Evolutionary conservation across 2,113 vertebrate species (phyloP), one percentile per base, ranked within the genome.

Genomic region (Gambusia affinis): DNA sequence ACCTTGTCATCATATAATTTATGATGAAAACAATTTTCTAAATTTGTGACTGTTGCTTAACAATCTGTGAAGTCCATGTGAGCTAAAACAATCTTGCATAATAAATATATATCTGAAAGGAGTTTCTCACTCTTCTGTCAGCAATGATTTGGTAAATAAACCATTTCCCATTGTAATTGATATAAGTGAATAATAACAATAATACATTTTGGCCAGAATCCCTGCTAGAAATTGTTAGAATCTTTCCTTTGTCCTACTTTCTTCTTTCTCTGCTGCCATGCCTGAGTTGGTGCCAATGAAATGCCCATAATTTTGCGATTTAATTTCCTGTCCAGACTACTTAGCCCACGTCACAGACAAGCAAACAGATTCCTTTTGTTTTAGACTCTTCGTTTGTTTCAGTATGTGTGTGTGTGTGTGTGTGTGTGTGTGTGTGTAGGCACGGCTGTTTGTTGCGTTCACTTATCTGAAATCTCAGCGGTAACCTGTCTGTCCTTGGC

Each of bases 261-360:
- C 19, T 8, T 60, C 42, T 78, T 90, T 87, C 76, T 89, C 82
- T 86, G 83, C 64, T 72, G 65, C 82, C 67, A 51, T 82, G 72
- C 76, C 76, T 70, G 61, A 76, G 64, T 66, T 76, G 64, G 70
- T 84, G 67, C 62, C 80, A 39, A 76, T 85, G 75, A 87, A 79
- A 86, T 82, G 77, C 73, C 81, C 72, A 81, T 78, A 70, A 85
- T 85, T 75, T 80, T 84, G 63, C 78, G 64, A 64, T 92, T 92
- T 90, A 86, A 91, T 92, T 91, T 92, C 90, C 88, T 93, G 89
- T 89, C 88, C 85, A 86, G 90, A 91, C 89, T 89, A 67, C 75
- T 87, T 87, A 76, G 80, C 73, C 51, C 78, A 86, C 73, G 89
- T 85, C 73, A 44, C 80, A 92, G 84, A 87, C 81, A 83, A 82